A percentile compares a stretch with the other conserved stretches of the same genome.
Evolutionary conservation across 1,140 invertebrate genomes (phyloP).

Genomic region (Dysdera silvatica): DNA sequence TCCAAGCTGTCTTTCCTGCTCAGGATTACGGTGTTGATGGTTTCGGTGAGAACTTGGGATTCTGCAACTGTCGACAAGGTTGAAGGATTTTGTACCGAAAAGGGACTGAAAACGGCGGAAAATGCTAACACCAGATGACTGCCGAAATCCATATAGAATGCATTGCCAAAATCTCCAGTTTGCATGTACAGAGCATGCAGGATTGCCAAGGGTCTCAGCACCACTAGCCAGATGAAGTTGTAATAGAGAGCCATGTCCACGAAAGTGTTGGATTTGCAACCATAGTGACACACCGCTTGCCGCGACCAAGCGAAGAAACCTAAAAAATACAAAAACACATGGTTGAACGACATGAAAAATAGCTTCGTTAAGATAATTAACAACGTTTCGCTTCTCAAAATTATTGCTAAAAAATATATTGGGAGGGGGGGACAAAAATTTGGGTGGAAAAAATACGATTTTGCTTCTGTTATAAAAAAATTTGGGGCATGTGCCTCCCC

Average conservation of each 20-base stretch:
- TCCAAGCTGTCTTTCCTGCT: constrained; percentile 1
- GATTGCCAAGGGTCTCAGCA: constrained; percentile 31
- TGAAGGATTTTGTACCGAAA: constrained; percentile 15
- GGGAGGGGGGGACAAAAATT: no score
- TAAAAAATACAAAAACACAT: constrained; percentile 2
- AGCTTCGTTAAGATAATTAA: no score
- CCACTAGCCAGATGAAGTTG: constrained; percentile 33
- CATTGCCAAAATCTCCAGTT: constrained; percentile 11
- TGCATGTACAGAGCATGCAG: constrained; percentile 29
- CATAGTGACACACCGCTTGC: constrained; percentile 16
- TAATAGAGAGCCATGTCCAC: constrained; percentile 32
- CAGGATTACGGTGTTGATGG: constrained; percentile 19
- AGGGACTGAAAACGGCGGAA: constrained; percentile 30
- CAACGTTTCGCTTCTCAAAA: no score
- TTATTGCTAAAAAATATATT: no score
- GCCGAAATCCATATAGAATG: constrained; percentile 32
- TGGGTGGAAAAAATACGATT: no score
- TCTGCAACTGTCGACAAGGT: not conserved
- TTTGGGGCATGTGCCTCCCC: no score
- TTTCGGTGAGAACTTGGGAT: constrained; percentile 6
- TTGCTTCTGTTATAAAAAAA: no score
- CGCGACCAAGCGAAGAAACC: constrained; percentile 16
- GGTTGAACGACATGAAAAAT: no score
- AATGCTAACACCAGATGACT: constrained; percentile 32
- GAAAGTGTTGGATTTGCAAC: constrained; percentile 24